These are phyloP conservation scores for Anthonomus grandis DNA, from an alignment of 1,140 invertebrate species.

Conservation along the genomic window DNA sequence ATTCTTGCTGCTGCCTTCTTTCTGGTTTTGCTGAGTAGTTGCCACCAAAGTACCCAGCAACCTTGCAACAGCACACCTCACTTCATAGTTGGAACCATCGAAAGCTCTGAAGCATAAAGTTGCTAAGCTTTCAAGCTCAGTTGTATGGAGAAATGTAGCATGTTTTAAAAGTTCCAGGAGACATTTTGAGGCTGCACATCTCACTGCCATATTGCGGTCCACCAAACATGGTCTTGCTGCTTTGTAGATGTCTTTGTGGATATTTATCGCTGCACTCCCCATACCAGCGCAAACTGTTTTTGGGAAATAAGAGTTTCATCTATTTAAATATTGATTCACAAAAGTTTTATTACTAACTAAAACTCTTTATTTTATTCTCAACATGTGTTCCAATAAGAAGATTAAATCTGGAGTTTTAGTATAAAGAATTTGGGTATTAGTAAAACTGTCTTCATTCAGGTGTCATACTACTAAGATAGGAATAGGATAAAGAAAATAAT, in stretches of 20 bases:
- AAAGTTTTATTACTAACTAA: too few relatives aligned
- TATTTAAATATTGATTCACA: too few relatives aligned
- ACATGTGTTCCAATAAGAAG: too few relatives aligned
- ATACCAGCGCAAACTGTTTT: constrained; percentile 81
- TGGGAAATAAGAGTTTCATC: too few relatives aligned
- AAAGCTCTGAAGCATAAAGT: constrained; percentile 88
- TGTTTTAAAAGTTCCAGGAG: constrained; percentile 86
- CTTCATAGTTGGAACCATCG: constrained; percentile 93
- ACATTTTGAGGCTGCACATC: constrained; percentile 86
- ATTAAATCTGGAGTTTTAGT: too few relatives aligned
- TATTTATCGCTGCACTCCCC: constrained; percentile 79
- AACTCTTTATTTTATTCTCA: too few relatives aligned
- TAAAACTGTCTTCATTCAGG: too few relatives aligned
- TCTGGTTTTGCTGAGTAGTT: constrained; percentile 69
- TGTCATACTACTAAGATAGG: background rate
- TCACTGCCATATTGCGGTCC: constrained; percentile 87
- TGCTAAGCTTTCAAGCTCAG: constrained; percentile 84
- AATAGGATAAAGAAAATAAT: background rate
- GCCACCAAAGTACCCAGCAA: constrained; percentile 84
- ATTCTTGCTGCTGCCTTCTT: constrained; percentile 45
- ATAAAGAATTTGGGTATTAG: too few relatives aligned
- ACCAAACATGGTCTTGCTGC: constrained; percentile 78
- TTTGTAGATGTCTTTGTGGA: constrained; percentile 93
- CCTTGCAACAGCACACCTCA: constrained; percentile 86
- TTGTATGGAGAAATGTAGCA: constrained; percentile 82